phyloP scores from a whole-genome alignment of 1,140 invertebrate species.

The Elymnias hypermnestra region DNA sequence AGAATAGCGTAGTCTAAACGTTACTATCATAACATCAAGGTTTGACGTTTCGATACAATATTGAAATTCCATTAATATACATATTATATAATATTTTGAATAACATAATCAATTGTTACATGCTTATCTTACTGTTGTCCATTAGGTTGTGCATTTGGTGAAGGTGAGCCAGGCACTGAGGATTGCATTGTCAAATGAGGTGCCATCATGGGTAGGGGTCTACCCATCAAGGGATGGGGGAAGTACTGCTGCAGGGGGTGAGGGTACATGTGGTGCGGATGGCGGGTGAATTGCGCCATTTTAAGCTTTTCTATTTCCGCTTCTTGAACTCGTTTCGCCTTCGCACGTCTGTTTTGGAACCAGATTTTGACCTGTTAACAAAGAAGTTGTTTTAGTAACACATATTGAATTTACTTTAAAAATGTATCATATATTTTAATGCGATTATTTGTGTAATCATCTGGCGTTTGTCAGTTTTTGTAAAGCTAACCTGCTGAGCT shows the following conservation, averaged over 20 bases:
- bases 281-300: constrained; percentile 80
- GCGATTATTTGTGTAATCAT: too few species aligned
- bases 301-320: constrained; percentile 94
- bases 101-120: not conserved
- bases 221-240: constrained; percentile 63
- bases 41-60: too few species aligned
- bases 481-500: too few species aligned
- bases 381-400: too few species aligned
- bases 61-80: too few species aligned
- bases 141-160: constrained; percentile 45
- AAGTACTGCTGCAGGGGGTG: constrained; percentile 71
- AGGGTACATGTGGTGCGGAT: constrained; percentile 69
- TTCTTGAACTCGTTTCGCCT: constrained; percentile 95
- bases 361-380: constrained; percentile 93
- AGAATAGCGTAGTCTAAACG: too few species aligned
- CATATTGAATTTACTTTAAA: too few species aligned
- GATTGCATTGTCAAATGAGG: constrained; percentile 62
- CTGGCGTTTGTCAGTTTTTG: too few species aligned
- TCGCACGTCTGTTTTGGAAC: constrained; percentile 97
- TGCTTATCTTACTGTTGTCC: constrained; percentile 14
- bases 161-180: constrained; percentile 52
- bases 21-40: too few species aligned
- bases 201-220: constrained; percentile 60
- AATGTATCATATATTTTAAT: too few species aligned
- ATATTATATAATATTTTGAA: too few species aligned